These are phyloP conservation scores for Ditylenchus dipsaci DNA, from an alignment of 1,140 invertebrate genomes.

Conservation along the genomic window DNA sequence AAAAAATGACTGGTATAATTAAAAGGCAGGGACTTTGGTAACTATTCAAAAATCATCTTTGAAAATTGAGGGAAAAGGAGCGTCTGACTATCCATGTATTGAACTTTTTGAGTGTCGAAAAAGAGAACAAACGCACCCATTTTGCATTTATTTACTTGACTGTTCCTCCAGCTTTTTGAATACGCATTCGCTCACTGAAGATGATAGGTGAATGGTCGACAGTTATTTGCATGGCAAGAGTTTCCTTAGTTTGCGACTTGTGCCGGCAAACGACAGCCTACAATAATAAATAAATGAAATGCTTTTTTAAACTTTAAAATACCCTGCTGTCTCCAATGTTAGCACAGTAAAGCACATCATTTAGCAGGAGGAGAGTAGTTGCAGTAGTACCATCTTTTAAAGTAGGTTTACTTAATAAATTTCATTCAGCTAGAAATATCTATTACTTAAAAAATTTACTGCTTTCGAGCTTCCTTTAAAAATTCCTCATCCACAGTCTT, in stretches of 20 bases:
- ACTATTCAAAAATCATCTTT: neutral
- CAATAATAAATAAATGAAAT: slow-evolving; percentile 14
- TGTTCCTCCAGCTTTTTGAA: slow-evolving; percentile 62
- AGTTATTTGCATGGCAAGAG: slow-evolving; percentile 59
- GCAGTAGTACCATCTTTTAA: slow-evolving; percentile 64
- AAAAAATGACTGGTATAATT: too few relatives aligned
- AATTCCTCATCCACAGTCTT: slow-evolving; percentile 64
- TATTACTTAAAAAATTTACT: slow-evolving; percentile 42
- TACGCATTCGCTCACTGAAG: slow-evolving; percentile 63
- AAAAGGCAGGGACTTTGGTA: too few relatives aligned
- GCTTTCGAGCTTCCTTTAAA: slow-evolving; percentile 60
- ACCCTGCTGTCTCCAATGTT: slow-evolving; percentile 64
- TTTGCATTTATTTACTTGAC: slow-evolving; percentile 59
- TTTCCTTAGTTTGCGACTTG: slow-evolving; percentile 53
- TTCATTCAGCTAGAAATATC: neutral
- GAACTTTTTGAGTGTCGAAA: slow-evolving; percentile 2
- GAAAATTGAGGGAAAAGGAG: neutral
- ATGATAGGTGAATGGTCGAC: slow-evolving; percentile 61
- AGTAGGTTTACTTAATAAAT: slow-evolving; percentile 58
- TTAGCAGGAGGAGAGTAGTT: slow-evolving; percentile 59
- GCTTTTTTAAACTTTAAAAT: slow-evolving; percentile 4
- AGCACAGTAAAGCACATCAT: slow-evolving; percentile 61
- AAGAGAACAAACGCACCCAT: slow-evolving; percentile 12
- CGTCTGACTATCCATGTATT: too few relatives aligned
- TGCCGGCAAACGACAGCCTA: slow-evolving; percentile 61